Conservation (phyloP, 1,140 invertebrate genomes). For the Drosophila funebris region DNA sequence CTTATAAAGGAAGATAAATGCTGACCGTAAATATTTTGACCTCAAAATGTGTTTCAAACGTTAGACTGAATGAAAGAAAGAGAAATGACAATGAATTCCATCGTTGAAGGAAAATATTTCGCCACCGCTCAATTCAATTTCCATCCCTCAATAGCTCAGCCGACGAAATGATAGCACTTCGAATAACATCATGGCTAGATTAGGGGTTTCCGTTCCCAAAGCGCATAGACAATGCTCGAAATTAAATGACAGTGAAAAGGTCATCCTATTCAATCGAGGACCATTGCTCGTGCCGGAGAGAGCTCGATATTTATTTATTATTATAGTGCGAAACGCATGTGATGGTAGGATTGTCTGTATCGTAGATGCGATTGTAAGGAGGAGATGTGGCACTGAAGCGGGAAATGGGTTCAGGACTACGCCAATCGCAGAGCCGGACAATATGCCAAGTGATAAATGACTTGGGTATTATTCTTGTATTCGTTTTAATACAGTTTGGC, state of each 20-base stretch:
- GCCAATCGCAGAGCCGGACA: conserved; percentile 80
- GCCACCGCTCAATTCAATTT: conserved; percentile 50
- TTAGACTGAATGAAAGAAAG: conserved; percentile 39
- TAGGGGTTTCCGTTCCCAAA: conserved; percentile 83
- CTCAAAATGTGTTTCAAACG: conserved; percentile 31
- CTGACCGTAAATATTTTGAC: conserved; percentile 80
- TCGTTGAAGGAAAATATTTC: conserved; percentile 38
- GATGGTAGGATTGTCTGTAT: conserved; percentile 32
- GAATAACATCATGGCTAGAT: conserved; percentile 80
- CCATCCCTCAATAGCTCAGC: conserved; percentile 51
- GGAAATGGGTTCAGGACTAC: conserved; percentile 78
- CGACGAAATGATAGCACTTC: conserved; percentile 74
- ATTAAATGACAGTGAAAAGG: conserved; percentile 82
- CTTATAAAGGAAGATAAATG: conserved; percentile 67
- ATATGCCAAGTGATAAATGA: conserved; percentile 84
- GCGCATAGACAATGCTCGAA: conserved; percentile 77
- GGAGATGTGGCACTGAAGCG: conserved; percentile 71
- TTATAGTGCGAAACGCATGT: conserved; percentile 71
- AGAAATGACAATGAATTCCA: conserved; percentile 40
- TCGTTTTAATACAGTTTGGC: conserved; percentile 54
- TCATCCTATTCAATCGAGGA: conserved; percentile 76
- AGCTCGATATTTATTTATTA: conserved; percentile 78
- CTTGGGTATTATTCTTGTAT: conserved; percentile 69
- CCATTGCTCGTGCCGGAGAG: conserved; percentile 50
- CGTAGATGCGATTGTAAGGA: conserved; percentile 13